Evolutionary conservation across 2,113 vertebrate genomes (phyloP), one percentile per base, ranked within the genome.

Genomic region (Fulica atra): DNA sequence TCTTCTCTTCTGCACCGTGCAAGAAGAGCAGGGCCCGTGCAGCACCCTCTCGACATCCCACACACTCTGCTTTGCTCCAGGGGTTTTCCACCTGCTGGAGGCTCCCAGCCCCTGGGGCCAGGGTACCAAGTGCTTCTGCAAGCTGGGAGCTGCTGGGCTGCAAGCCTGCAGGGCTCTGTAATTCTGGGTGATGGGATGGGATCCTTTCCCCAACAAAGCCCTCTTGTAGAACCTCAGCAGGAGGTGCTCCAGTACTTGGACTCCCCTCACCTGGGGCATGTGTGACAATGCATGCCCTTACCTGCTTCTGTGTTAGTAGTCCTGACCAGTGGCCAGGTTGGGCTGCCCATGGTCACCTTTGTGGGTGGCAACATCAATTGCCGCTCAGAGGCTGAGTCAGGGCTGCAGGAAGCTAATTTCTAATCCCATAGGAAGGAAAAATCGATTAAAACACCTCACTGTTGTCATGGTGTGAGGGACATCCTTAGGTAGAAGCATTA

Each of bases 221-320:
- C 7, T 81, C 16, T 14, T 36, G 1, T 3, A 2, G 13, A 63
- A 46, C 9, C 5, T 31, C 1, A 1, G 6, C 31, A 71, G n/a
- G 14, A 72, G 8, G 6, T 88, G 21, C 26, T 26, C 36, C 10
- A 11, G 0, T 53, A 18, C 51, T 71, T 74, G 57, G 21, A 21
- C 35, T 65, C 6, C 2, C 9, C 42, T 69, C 28, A 20, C 3
- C 10, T 1, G 0, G 5, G 36, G 2, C 7, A 4, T 14, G n/a
- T 1, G 2, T 2, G 16, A 29, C 0, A 0, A 12, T 63, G 19
- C 3, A 3, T 16, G 21, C 25, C 40, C 33, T n/a, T 51, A 9
- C 13, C 19, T 40, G n/a, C 35, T 64, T 68, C 57, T 54, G 10
- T 44, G 64, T 28, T 59, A 31, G 25, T 6, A 13, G 16, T 68